Evolutionary conservation across 2,113 vertebrate species (phyloP).

Genomic region (Eurypyga helias): DNA sequence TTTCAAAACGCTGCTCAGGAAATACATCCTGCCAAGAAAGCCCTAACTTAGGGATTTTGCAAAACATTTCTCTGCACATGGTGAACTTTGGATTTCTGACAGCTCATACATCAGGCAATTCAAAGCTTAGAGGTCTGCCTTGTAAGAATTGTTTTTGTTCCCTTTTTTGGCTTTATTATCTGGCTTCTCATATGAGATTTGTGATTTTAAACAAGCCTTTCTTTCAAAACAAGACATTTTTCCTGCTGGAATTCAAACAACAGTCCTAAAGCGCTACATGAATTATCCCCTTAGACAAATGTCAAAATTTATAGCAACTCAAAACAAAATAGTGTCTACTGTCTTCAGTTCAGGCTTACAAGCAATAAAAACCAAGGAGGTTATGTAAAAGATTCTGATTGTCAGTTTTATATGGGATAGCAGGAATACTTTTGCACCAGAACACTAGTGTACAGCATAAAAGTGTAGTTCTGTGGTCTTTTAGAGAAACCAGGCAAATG

Average conservation of each 20-base stretch:
- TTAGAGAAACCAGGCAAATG: not conserved
- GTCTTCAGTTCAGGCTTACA: constrained; percentile 1
- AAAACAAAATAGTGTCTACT: constrained; percentile 13
- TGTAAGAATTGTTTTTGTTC: constrained; percentile 49
- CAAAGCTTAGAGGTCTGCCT: constrained; percentile 41
- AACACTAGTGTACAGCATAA: rapidly evolving
- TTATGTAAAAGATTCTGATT: not conserved
- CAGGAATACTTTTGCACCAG: not conserved
- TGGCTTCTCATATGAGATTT: constrained; percentile 43
- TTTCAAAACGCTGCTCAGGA: constrained; percentile 37
- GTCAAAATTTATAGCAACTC: constrained; percentile 33
- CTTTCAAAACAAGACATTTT: constrained; percentile 63
- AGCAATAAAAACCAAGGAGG: not conserved
- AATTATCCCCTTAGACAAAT: constrained; percentile 40
- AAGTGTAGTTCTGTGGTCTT: not conserved
- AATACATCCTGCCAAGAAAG: constrained; percentile 31
- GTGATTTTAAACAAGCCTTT: constrained; percentile 55
- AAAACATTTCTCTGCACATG: constrained; percentile 47
- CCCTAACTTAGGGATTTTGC: constrained; percentile 39
- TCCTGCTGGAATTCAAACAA: constrained; percentile 63
- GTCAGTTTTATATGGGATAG: not conserved
- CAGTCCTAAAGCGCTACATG: not conserved
- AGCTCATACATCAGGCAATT: constrained; percentile 47
- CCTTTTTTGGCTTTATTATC: constrained; percentile 61
- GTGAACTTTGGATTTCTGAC: constrained; percentile 55